Evolutionary conservation across 2,113 vertebrate genomes (phyloP), one percentile per base, ranked within the genome.

Genomic region (Oxygymnocypris stewartii): DNA sequence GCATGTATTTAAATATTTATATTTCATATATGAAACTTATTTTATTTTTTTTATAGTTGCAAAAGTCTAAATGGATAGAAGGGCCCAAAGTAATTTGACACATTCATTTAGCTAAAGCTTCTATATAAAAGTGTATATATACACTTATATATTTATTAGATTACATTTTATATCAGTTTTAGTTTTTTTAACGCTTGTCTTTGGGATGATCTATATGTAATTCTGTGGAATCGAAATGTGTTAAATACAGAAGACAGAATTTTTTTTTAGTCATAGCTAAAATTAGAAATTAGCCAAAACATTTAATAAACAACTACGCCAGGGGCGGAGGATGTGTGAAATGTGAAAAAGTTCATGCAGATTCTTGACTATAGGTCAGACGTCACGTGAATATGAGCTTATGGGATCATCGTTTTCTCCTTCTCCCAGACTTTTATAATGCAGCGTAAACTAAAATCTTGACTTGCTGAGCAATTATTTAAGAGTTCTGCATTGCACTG

Each of bases 371-470:
- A 31, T 78, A 51, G 47, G n/a, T 78, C 47, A 78, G 49, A 35
- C 47, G 2, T 51, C 76, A 54, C 16, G 7, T 49, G 76, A 78
- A 76, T 47, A 1, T 35, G 25, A 78, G 76, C 13, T 78, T 11
- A 78, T 12, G 76, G 49, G 76, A 78, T 78, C 25, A 78, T 54
- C 28, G 8, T 54, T 51, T 78, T 20, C 76, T 13, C 49, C 6
- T 28, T 35, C 31, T 78, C 49, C 28, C 16, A 35, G 47, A 54
- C 76, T 54, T 78, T 54, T 78, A 18, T 54, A 54, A 54, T 78
- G 76, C 76, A 35, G n/a, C n/a, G 74, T 76, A 76, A 78, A 78
- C 76, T 51, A 18, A 54, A 78, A 78, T 78, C 76, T 54, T 9
- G 31, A 13, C 47, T 28, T 83, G 63, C 25, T n/a, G 35, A 37